phyloP scores from a whole-genome alignment of 2,113 vertebrate species.

The Chunga burmeisteri region DNA sequence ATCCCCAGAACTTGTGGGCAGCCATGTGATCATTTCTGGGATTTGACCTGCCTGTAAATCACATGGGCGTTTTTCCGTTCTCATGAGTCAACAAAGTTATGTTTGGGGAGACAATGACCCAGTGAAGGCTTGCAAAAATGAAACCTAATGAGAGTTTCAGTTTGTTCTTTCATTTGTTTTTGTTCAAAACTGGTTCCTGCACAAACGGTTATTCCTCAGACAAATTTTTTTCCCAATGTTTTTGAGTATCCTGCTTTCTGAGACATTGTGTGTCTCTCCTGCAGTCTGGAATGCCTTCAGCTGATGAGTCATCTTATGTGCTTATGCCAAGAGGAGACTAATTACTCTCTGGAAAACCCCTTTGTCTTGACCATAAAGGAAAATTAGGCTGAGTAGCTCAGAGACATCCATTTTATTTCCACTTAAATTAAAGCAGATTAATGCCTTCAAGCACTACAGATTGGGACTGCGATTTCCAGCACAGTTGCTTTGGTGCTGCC shows the following conservation, averaged over 20 bases:
- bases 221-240: accelerated
- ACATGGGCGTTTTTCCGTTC: constrained; percentile 43
- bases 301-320: background rate
- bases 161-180: background rate
- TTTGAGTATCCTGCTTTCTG: background rate
- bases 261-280: background rate
- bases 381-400: background rate
- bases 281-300: background rate
- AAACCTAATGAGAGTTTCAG: background rate
- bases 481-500: background rate
- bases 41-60: constrained; percentile 17
- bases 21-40: background rate
- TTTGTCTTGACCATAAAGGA: background rate
- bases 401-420: background rate
- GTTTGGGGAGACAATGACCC: background rate
- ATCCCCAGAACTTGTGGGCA: background rate
- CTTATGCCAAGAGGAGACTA: background rate
- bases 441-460: background rate
- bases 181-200: background rate
- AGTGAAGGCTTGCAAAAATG: background rate
- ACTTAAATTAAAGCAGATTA: background rate
- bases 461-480: background rate
- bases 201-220: background rate
- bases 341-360: background rate
- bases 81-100: background rate